Evolutionary conservation across 92 coral and sea anemone genomes (phyloP).

Genomic region (Isaurus tuberculatus): DNA sequence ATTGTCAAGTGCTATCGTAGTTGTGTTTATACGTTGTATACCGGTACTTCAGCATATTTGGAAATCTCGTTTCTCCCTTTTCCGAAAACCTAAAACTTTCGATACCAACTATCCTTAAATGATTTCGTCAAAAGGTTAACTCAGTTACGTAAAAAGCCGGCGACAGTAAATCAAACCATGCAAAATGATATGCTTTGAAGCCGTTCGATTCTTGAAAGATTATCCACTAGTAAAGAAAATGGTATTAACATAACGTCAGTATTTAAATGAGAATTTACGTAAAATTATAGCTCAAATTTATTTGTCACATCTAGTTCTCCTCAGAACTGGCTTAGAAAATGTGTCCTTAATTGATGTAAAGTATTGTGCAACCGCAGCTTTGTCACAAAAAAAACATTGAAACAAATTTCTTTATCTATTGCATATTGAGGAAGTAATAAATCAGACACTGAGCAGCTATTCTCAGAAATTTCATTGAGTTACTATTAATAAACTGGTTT

Average conservation of each 20-base stretch:
- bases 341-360: no score
- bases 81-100: neutral
- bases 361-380: no score
- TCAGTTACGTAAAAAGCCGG: neutral
- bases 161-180: neutral
- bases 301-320: neutral
- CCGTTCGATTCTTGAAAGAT: neutral
- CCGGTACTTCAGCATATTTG: slow-evolving; percentile 6
- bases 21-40: neutral
- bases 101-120: neutral
- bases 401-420: no score
- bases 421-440: no score
- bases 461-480: no score
- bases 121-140: neutral
- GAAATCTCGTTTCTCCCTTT: neutral
- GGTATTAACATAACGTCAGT: neutral
- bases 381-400: no score
- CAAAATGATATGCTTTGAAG: neutral
- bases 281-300: no score
- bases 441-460: no score
- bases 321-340: no score
- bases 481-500: no score
- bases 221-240: neutral
- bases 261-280: neutral
- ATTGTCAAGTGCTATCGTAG: neutral